A percentile compares a stretch with the other conserved stretches of the same genome.
phyloP scores from a whole-genome alignment of 1,140 invertebrate species.

The Pachyrhynchus sulphureomaculatus region DNA sequence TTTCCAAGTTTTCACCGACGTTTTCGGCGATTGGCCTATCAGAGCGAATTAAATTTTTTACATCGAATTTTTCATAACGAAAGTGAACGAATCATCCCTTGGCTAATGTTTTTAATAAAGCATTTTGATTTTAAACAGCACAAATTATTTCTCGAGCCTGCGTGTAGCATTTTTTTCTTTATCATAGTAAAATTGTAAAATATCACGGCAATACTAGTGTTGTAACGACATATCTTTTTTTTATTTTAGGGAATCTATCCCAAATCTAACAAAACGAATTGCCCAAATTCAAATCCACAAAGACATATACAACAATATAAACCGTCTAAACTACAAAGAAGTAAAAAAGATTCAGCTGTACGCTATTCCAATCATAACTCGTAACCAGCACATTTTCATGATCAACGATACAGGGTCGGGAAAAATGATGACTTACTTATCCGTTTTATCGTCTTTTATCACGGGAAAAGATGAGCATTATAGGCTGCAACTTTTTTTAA shows the following conservation, averaged over 20 bases:
- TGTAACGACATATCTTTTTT: too few species aligned
- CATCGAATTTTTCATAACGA: too few species aligned
- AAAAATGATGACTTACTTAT: constrained; percentile 57
- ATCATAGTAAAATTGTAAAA: too few species aligned
- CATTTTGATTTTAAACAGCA: too few species aligned
- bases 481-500: constrained; percentile 14
- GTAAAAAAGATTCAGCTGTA: constrained; percentile 51
- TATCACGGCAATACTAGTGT: too few species aligned
- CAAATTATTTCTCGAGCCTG: too few species aligned
- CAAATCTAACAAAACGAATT: constrained; percentile 24
- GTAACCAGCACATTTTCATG: constrained; percentile 53
- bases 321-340: constrained; percentile 30
- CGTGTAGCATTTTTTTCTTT: too few species aligned
- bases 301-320: constrained; percentile 33
- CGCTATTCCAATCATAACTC: constrained; percentile 53
- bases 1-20: too few species aligned
- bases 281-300: constrained; percentile 32
- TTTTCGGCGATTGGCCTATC: too few species aligned
- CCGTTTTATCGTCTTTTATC: constrained; percentile 52
- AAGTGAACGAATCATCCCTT: too few species aligned
- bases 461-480: constrained; percentile 43
- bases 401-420: constrained; percentile 52
- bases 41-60: too few species aligned
- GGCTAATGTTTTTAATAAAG: too few species aligned
- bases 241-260: constrained; percentile 36